A percentile compares a stretch with the other conserved stretches of the same genome.
Conservation (phyloP, 2,888 invertebrate species). For the Rhagonycha lutea region DNA sequence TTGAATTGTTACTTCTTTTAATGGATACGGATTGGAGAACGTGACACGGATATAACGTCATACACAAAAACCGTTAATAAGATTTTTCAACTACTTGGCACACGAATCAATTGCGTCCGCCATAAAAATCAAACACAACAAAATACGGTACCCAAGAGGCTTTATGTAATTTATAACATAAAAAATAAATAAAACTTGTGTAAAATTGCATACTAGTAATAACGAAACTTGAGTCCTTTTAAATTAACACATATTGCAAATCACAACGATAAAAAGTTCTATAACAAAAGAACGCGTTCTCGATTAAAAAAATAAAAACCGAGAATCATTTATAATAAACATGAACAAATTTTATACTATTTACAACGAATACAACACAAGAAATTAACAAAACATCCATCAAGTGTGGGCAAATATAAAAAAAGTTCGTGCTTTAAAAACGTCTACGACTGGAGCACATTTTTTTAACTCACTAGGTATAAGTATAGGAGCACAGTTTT, state of each 20-base stretch:
- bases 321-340: conserved; percentile 37
- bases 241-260: conserved; percentile 43
- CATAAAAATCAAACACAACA: conserved; percentile 11
- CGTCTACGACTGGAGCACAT: neutral
- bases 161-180: conserved; percentile 18
- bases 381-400: conserved; percentile 33
- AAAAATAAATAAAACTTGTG: conserved; percentile 31
- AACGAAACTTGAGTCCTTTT: conserved; percentile 7
- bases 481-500: conserved; percentile 16
- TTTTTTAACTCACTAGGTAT: conserved; percentile 18
- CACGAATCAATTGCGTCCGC: conserved; percentile 13
- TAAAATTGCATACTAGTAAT: conserved; percentile 25
- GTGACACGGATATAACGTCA: conserved; percentile 18
- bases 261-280: conserved; percentile 51
- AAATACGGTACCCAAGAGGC: conserved; percentile 10
- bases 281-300: conserved; percentile 38
- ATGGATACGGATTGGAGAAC: conserved; percentile 25
- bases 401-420: conserved; percentile 30
- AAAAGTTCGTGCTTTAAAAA: conserved; percentile 26
- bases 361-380: conserved; percentile 49
- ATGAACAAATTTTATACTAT: conserved; percentile 50
- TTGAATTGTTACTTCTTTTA: conserved; percentile 10
- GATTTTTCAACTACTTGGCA: conserved; percentile 16
- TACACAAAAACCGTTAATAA: neutral
- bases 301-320: conserved; percentile 9